A percentile compares a stretch with the other conserved stretches of the same genome.
These are phyloP conservation scores for Penaeus chinensis DNA, from an alignment of 1,140 invertebrate genomes.

Conservation along the genomic window DNA sequence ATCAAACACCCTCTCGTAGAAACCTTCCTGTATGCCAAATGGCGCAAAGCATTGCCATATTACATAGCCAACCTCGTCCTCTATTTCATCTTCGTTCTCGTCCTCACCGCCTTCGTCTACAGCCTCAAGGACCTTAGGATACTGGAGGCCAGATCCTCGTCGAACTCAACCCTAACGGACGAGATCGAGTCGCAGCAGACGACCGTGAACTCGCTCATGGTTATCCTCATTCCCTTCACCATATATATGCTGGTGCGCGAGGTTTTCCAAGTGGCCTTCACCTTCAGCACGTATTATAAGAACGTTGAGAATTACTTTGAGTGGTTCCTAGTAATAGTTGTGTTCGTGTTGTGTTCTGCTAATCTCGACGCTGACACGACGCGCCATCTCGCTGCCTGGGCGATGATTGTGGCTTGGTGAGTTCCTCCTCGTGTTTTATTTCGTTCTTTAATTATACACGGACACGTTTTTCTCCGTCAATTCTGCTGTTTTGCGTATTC, in stretches of 20 bases:
- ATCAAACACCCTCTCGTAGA: conserved; percentile 83
- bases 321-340: conserved; percentile 55
- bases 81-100: conserved; percentile 77
- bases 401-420: conserved; percentile 79
- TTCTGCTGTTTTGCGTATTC: neutral
- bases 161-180: conserved; percentile 22
- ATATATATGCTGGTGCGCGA: conserved; percentile 54
- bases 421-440: neutral
- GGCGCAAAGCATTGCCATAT: conserved; percentile 79
- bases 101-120: conserved; percentile 66
- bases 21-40: conserved; percentile 85
- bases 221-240: conserved; percentile 38
- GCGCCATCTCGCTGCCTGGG: conserved; percentile 72
- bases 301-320: conserved; percentile 62
- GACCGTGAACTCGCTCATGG: conserved; percentile 29
- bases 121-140: conserved; percentile 51
- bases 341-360: conserved; percentile 29
- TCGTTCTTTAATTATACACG: neutral
- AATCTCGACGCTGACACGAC: conserved; percentile 33
- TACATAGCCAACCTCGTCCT: conserved; percentile 80
- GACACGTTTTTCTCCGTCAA: neutral
- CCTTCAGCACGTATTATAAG: conserved; percentile 41
- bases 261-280: conserved; percentile 51
- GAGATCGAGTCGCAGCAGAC: conserved; percentile 21
- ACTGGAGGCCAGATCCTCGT: conserved; percentile 33